Percentiles rank a stretch among this genome's conserved stretches.
These are phyloP conservation scores for Sylvia borin DNA, from an alignment of 2,797 vertebrate genomes.

Conservation along the genomic window DNA sequence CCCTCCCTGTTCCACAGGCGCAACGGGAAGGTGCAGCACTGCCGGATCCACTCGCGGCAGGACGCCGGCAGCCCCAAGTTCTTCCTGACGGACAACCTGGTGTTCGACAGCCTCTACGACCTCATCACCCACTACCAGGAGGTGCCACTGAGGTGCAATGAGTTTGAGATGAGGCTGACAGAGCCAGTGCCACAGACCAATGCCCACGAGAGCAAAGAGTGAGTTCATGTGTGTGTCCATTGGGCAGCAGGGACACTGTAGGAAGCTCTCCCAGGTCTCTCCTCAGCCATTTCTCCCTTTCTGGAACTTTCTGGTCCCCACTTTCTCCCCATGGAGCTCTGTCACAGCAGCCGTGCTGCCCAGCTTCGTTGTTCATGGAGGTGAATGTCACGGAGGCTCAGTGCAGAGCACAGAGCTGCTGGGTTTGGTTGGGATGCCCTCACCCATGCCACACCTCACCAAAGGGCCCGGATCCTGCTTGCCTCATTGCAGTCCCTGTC, in stretches of 20 bases:
- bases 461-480: not conserved
- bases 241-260: not conserved
- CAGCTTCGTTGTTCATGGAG: not conserved
- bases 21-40: slow-evolving; percentile 95
- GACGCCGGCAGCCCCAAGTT: slow-evolving; percentile 96
- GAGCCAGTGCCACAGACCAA: slow-evolving; percentile 98
- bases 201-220: slow-evolving; percentile 99
- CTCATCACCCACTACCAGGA: slow-evolving; percentile 98
- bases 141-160: slow-evolving; percentile 96
- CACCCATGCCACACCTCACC: fast-evolving
- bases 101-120: slow-evolving; percentile 95
- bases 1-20: slow-evolving; percentile 79
- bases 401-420: not conserved
- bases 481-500: not conserved
- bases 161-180: slow-evolving; percentile 98
- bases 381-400: not conserved
- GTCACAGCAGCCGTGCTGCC: not conserved
- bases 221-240: slow-evolving; percentile 19
- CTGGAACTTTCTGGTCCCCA: not conserved
- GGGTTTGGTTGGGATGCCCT: not conserved
- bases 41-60: slow-evolving; percentile 96
- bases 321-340: not conserved
- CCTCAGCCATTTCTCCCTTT: not conserved
- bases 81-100: slow-evolving; percentile 98
- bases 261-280: not conserved